Percentiles rank a stretch among this genome's conserved stretches.
Conservation (phyloP, 2,113 vertebrate species). For the Hepsetus odoe region DNA sequence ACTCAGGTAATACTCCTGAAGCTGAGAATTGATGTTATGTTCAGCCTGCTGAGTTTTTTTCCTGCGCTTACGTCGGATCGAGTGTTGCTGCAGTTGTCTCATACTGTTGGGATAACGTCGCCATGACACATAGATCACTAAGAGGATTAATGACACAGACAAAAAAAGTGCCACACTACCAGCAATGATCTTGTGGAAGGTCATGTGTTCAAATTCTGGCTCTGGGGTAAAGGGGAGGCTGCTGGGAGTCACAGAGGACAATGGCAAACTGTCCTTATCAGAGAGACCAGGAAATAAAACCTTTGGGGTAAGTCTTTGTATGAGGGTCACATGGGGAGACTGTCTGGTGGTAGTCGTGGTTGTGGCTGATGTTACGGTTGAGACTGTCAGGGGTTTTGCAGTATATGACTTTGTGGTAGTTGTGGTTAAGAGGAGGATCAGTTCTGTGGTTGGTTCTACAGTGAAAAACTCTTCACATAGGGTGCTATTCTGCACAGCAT, state of each 20-base stretch:
- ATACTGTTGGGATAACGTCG: constrained; percentile 94
- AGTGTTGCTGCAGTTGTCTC: constrained; percentile 93
- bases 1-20: constrained; percentile 98
- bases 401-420: constrained; percentile 66
- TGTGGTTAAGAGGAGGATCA: constrained; percentile 25
- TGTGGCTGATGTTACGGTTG: constrained; percentile 66
- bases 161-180: constrained; percentile 95
- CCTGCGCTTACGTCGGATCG: constrained; percentile 89
- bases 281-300: constrained; percentile 71
- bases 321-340: constrained; percentile 71
- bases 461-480: constrained; percentile 76
- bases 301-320: constrained; percentile 71
- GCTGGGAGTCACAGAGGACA: constrained; percentile 63
- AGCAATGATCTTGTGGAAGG: constrained; percentile 96
- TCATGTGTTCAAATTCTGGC: constrained; percentile 89
- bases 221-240: constrained; percentile 78
- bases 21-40: constrained; percentile 90
- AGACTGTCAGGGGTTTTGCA: constrained; percentile 64
- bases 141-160: constrained; percentile 91
- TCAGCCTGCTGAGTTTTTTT: constrained; percentile 91
- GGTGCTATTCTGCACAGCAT: constrained; percentile 85
- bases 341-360: constrained; percentile 49
- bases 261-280: constrained; percentile 39
- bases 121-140: constrained; percentile 97
- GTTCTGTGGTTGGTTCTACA: constrained; percentile 51